A percentile compares a stretch with the other conserved stretches of the same genome.
Conservation (phyloP, 2,888 invertebrate genomes). For the Micoletzkya japonica region DNA sequence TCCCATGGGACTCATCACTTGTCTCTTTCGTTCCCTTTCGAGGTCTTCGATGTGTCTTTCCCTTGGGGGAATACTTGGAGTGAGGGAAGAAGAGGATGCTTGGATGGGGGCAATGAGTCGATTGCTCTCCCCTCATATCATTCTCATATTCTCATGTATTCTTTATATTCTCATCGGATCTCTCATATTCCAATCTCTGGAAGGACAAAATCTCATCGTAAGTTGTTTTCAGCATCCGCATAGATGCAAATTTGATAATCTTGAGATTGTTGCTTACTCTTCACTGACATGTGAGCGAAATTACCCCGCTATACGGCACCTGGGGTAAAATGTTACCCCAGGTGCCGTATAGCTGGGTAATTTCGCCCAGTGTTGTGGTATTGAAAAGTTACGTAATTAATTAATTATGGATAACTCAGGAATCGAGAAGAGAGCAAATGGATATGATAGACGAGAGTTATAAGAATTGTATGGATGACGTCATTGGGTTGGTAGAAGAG, state of each 20-base stretch:
- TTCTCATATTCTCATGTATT: constrained; percentile 50
- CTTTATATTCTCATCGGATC: constrained; percentile 56
- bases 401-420: constrained; percentile 30
- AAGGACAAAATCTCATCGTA: constrained; percentile 42
- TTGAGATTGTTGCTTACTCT: neutral
- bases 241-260: neutral
- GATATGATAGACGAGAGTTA: constrained; percentile 45
- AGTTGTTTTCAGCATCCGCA: neutral
- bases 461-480: constrained; percentile 41
- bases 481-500: constrained; percentile 38
- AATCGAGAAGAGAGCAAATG: constrained; percentile 42
- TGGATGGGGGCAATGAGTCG: constrained; percentile 39
- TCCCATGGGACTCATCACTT: too few relatives aligned
- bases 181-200: constrained; percentile 43
- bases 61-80: too few relatives aligned
- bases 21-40: too few relatives aligned
- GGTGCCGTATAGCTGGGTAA: too few relatives aligned
- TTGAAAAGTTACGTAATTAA: too few relatives aligned
- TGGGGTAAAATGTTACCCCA: too few relatives aligned
- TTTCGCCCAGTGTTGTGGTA: too few relatives aligned
- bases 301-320: too few relatives aligned
- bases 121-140: constrained; percentile 54
- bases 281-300: too few relatives aligned
- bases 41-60: too few relatives aligned
- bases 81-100: too few relatives aligned